Base-by-base conservation (phyloP, 2,888 invertebrate species). In the Rhingia rostrata region DNA sequence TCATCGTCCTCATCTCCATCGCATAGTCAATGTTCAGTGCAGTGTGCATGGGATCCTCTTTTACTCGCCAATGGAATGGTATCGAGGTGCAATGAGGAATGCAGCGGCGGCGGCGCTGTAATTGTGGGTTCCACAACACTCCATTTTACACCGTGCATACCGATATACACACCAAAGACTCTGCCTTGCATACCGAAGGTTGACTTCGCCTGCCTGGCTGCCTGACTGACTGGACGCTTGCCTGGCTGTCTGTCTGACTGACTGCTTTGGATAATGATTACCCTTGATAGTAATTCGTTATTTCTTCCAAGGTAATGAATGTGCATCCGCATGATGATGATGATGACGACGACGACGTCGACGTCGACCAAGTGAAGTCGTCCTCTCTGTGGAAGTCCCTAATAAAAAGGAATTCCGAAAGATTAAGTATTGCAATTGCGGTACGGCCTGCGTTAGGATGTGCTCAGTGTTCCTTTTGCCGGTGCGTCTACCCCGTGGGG, bases 261-360 rank as follows among this genome's bases (percentile, higher is more conserved):
- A 87, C 88, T 88, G 88, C 88, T 88, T 88, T 87, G 88, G 83
- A 88, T 89, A 89, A 89, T 89, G 88, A 89, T 89, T 88, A 88
- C 87, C 87, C 86, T 87, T 87, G 88, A 87, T 87, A 87, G 87
- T 88, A 88, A 88, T 87, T 87, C 87, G 87, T 88, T 88, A 87
- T 86, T 87, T 87, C 84, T 80, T 84, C 78, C 86, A 80, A 82
- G 78, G 83, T 87, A 87, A 87, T 87, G 78, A 86, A 81, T 86
- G 83, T 86, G 83, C 77, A 86, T 73, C 77, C 80, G 80, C 83
- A 83, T 79, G 80, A 83, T 79, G 82, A 79, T 75, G 82, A 77
- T 67, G 78, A 82, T 33, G 67, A 75, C 63, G 79, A 66, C 54
- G 77, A 69, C 10, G 41, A 51, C 49, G 56, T 61, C 63, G 61